Percentiles rank a stretch among this genome's conserved stretches.
These are phyloP conservation scores for Odocoileus hemionus DNA, from an alignment of 2,113 vertebrate species.

Conservation along the genomic window DNA sequence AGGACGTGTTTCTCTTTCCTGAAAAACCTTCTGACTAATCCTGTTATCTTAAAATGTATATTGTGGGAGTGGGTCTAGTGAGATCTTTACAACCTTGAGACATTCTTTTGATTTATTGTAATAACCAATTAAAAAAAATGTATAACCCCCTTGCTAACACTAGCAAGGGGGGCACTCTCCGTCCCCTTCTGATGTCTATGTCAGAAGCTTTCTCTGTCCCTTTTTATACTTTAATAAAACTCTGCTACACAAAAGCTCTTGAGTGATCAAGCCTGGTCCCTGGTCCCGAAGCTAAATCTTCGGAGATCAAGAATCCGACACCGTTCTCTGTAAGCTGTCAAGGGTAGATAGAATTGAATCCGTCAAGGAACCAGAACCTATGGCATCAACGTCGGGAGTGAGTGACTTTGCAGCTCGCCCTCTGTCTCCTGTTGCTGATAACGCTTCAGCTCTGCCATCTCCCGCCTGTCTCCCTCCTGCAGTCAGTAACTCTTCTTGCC, in stretches of 20 bases:
- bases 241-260: not conserved
- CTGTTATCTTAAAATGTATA: not conserved
- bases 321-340: not conserved
- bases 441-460: not conserved
- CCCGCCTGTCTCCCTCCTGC: not conserved
- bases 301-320: not conserved
- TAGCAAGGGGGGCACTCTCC: not conserved
- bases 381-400: not conserved
- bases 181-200: not conserved
- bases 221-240: not conserved
- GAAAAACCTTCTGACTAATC: not conserved
- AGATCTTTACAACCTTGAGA: not conserved
- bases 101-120: not conserved
- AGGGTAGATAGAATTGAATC: not conserved
- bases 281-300: not conserved
- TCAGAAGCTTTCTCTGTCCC: not conserved
- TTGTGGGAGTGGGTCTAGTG: not conserved
- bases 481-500: not conserved
- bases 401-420: not conserved
- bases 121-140: not conserved
- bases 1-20: not conserved
- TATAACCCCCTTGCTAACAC: not conserved
- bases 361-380: not conserved
- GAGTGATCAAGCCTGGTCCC: not conserved
- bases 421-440: not conserved